phyloP scores from a whole-genome alignment of 2,113 vertebrate species.

The Murina feae region DNA sequence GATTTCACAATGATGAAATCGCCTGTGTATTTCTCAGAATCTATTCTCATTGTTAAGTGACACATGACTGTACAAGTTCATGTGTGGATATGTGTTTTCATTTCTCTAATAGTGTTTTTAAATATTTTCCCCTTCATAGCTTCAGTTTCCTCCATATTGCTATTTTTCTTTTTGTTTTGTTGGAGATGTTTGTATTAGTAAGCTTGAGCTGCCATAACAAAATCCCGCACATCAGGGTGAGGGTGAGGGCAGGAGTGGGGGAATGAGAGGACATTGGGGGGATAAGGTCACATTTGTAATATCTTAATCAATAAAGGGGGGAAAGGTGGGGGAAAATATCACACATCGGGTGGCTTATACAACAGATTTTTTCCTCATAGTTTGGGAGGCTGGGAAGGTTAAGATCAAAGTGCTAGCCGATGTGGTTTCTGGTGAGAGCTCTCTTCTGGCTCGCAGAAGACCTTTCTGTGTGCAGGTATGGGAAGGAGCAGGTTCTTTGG shows the following conservation, averaged over 20 bases:
- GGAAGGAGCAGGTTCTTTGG: not conserved
- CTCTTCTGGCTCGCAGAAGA: not conserved
- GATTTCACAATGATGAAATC: too few relatives aligned
- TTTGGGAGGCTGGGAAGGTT: not conserved
- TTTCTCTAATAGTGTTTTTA: conserved; percentile 9
- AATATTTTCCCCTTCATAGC: not conserved
- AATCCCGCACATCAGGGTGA: too few relatives aligned
- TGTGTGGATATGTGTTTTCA: not conserved
- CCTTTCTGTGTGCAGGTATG: not conserved
- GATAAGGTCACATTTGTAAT: too few relatives aligned
- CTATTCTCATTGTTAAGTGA: too few relatives aligned
- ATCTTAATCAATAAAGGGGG: too few relatives aligned
- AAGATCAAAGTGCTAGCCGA: not conserved
- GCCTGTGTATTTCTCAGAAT: not conserved
- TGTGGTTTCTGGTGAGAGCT: not conserved
- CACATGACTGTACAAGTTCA: not conserved
- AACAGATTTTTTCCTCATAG: not conserved
- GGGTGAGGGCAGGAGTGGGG: too few relatives aligned
- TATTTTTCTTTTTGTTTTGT: conserved; percentile 12
- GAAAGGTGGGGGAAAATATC: too few relatives aligned
- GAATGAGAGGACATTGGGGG: too few relatives aligned
- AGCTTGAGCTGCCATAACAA: not conserved
- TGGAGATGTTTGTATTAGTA: not conserved
- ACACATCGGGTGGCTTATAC: not conserved
- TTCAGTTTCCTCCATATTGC: not conserved